A percentile compares a stretch with the other conserved stretches of the same genome.
Evolutionary conservation across 2,113 vertebrate species (phyloP).

Genomic region (Sylvia atricapilla): DNA sequence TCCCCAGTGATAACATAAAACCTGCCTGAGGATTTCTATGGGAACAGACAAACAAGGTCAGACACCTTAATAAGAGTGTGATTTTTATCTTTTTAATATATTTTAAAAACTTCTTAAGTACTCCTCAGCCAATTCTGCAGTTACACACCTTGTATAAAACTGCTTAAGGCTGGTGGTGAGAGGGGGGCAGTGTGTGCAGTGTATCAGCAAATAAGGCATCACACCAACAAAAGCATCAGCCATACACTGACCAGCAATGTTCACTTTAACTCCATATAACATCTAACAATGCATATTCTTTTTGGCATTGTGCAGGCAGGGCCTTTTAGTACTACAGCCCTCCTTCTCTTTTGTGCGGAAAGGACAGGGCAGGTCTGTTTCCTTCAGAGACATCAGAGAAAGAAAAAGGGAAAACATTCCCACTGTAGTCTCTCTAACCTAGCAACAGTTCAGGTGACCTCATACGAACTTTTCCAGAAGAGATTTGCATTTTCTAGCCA

Average conservation of each 20-base stretch:
- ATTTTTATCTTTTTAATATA: not conserved
- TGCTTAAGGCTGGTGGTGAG: accelerated
- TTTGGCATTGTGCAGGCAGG: not conserved
- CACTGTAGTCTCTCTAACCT: not conserved
- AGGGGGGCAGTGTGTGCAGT: accelerated
- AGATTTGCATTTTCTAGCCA: not conserved
- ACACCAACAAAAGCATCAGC: not conserved
- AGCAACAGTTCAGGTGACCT: conserved; percentile 36
- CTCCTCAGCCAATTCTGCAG: not conserved
- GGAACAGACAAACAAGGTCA: not conserved
- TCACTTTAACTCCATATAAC: not conserved
- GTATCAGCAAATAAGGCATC: not conserved
- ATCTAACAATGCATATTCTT: not conserved
- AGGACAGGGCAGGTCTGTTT: not conserved
- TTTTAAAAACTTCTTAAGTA: not conserved
- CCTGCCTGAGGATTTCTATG: not conserved
- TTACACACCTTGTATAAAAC: not conserved
- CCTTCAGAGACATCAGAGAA: not conserved
- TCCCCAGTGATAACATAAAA: not conserved
- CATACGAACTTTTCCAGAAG: not conserved
- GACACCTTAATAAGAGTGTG: not conserved
- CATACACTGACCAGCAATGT: accelerated
- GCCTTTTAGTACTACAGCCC: not conserved
- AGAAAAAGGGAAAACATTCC: not conserved
- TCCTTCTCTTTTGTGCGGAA: not conserved